Percentiles rank a stretch among this genome's conserved stretches.
phyloP scores from a whole-genome alignment of 2,797 vertebrate genomes.

The Leptoclinus maculatus region DNA sequence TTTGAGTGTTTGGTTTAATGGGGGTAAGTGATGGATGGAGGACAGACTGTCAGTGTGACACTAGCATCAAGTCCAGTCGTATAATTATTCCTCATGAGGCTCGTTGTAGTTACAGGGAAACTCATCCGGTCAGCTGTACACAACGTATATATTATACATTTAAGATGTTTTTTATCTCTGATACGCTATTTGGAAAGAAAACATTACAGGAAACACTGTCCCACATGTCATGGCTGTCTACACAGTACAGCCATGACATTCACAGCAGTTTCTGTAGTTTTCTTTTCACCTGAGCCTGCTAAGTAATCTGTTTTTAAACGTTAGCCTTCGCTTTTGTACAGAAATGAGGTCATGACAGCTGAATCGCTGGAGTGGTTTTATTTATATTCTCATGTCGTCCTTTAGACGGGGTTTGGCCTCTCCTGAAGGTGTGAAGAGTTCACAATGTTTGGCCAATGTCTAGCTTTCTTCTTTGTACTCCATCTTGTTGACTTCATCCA shows the following conservation, averaged over 20 bases:
- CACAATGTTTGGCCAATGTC: not conserved
- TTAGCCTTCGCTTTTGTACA: not conserved
- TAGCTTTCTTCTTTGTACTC: not conserved
- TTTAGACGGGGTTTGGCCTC: not conserved
- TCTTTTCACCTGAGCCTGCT: not conserved
- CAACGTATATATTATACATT: too few relatives aligned
- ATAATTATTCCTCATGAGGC: slow-evolving; percentile 40
- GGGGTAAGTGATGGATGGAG: slow-evolving; percentile 19
- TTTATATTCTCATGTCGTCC: too few relatives aligned
- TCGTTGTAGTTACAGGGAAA: slow-evolving; percentile 30
- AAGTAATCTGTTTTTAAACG: not conserved
- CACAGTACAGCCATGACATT: not conserved
- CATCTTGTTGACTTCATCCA: not conserved
- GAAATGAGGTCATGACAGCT: not conserved
- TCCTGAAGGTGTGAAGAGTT: not conserved
- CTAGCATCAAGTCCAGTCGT: slow-evolving; percentile 28
- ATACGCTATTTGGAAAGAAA: not conserved
- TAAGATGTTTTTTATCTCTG: not conserved
- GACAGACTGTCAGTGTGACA: slow-evolving; percentile 10
- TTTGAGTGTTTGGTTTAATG: slow-evolving; percentile 28
- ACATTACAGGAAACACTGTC: not conserved
- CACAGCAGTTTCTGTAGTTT: not conserved
- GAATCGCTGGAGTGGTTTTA: not conserved
- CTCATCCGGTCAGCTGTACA: not conserved
- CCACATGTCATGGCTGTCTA: not conserved